Conservation (phyloP, 2,797 vertebrate genomes). For the Rhodeus uyekii region DNA sequence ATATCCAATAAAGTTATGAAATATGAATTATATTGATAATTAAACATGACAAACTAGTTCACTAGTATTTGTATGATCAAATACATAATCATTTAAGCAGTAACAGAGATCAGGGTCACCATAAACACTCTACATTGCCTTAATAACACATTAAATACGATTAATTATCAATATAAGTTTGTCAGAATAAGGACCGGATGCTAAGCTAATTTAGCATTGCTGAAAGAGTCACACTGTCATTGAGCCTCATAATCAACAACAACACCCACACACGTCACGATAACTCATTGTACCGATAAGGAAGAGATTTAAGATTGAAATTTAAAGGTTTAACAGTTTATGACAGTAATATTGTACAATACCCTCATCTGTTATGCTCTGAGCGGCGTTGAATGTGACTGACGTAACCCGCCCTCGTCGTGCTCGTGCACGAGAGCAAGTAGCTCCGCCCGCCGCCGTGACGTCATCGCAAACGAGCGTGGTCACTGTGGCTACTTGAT, state of each 20-base stretch:
- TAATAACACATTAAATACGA: background rate
- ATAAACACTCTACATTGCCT: background rate
- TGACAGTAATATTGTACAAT: accelerated
- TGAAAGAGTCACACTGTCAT: slow-evolving; percentile 12
- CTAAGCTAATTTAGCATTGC: slow-evolving; percentile 30
- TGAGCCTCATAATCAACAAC: background rate
- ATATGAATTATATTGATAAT: background rate
- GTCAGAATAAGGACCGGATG: background rate
- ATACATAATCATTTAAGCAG: background rate
- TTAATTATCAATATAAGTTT: too few relatives aligned
- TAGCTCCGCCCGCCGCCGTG: accelerated
- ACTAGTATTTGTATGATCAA: background rate
- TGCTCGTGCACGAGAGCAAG: background rate
- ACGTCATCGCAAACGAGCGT: too few relatives aligned
- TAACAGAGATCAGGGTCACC: background rate
- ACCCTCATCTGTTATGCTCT: slow-evolving; percentile 37
- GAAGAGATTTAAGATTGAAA: accelerated
- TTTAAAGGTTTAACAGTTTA: accelerated
- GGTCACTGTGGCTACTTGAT: too few relatives aligned
- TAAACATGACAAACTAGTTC: background rate
- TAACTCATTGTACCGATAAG: background rate
- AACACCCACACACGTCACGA: background rate
- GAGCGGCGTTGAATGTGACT: background rate
- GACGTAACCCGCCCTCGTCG: slow-evolving; percentile 33
- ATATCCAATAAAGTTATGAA: too few relatives aligned